Evolutionary conservation across 2,797 vertebrate species (phyloP), one percentile per base, ranked within the genome.

Genomic region (Enteromius mattozi): DNA sequence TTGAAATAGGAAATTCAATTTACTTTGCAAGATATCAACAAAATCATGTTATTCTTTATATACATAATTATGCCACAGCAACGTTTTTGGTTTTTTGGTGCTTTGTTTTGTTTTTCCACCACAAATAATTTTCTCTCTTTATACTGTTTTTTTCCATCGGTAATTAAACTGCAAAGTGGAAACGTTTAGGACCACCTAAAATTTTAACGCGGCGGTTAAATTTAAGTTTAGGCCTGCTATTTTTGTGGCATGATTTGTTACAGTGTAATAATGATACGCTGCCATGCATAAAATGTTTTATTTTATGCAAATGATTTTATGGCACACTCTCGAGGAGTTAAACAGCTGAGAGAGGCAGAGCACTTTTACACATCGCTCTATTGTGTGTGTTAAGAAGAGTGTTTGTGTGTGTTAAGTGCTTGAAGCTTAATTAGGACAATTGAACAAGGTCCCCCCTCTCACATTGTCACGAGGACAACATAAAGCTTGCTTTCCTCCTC

Each of bases 361-460:
- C 35, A 81, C 89, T 86, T 92, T 83, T 88, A 87, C 86, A 83
- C 47, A 61, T 81, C 47, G 68, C 27, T 30, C 42, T 49, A 75
- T 66, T 63, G 72, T 68, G 81, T 69, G 82, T 56, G 72, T 77
- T 66, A 54, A 51, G 81, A 37, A 51, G 81, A 37, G 61, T 78
- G 75, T 78, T n/a, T 78, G 66, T 87, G 54, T 81, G 30, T 78
- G 78, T 90, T 86, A 89, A 88, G 89, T 88, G 92, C 89, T 89
- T 87, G 49, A 90, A 92, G 89, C 82, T 93, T 93, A 95, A 95
- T 95, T 94, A 94, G 93, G 89, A 92, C 91, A 91, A 90, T 90
- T 90, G 88, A 76, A 88, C 47, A 89, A 54, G 85, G 45, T 90
- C 89, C 86, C 71, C 72, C 42, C 84, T 75, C 65, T 86, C 66